Base-by-base conservation (phyloP, 2,113 vertebrate species). In the Cinclus cinclus region DNA sequence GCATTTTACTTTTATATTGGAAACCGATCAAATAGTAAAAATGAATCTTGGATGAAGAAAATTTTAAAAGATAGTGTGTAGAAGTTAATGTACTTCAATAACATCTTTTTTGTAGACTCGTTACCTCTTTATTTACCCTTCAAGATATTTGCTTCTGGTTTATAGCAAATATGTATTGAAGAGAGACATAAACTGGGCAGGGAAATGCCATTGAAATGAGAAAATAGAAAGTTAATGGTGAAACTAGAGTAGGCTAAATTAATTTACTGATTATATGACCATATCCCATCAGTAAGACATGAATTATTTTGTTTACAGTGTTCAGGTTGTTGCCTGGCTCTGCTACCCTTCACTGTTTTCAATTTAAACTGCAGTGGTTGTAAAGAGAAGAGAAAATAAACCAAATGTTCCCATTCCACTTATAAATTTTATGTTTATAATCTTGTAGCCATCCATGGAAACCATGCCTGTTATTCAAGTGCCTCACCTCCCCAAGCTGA, bases 191-290 rank as follows among this genome's bases (percentile, higher is more conserved):
- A 97, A 97, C 92, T 95, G 96, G 96, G 95, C 97, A 97, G 90
- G 77, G 93, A 97, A 97, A 97, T 97, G 97, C 94, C 97, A 97
- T 82, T 95, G 96, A 97, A 97, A 97, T 97, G 95, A 97, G 96
- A 97, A 97, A 97, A 97, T 96, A 97, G 96, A 97, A 97, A 97
- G 96, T 96, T 97, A 97, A 97, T 97, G 95, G 97, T 94, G 96
- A 97, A 97, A 97, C 96, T 94, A 96, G 96, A 97, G 97, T 97
- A 97, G 91, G 85, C 95, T 97, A 97, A 97, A 97, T 97, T 97
- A 97, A 97, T 97, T 97, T 97, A 97, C 97, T 97, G 97, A 97
- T 97, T 97, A 97, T 97, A 96, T 97, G 97, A 97, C 97, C 97
- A 97, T 97, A 97, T 96, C 97, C 91, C 95, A 97, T 97, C 97